Conservation (phyloP, 1,140 invertebrate genomes). For the Eupristina koningsbergeri region DNA sequence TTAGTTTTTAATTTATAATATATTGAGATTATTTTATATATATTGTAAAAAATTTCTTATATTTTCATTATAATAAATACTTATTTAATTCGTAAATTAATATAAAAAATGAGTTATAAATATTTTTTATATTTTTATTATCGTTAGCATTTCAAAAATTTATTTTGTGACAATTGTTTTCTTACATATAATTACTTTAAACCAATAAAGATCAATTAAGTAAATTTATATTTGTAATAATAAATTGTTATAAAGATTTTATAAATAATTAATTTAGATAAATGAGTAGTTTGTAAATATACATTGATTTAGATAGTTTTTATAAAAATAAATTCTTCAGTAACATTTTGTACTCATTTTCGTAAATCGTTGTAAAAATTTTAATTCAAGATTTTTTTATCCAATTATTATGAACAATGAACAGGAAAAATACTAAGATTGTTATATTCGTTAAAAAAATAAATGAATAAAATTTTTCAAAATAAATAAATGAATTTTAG, state of each 20-base stretch:
- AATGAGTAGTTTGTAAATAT: not conserved
- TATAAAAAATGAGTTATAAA: not conserved
- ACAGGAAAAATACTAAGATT: conserved; percentile 17
- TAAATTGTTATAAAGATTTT: not conserved
- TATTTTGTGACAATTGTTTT: not conserved
- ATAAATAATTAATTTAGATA: not conserved
- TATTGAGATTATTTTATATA: too few species aligned
- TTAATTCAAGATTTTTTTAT: not conserved
- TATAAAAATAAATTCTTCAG: not conserved
- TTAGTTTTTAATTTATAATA: not conserved
- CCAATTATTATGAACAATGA: not conserved
- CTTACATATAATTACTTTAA: not conserved
- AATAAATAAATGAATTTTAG: conserved; percentile 26
- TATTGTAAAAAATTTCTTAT: too few species aligned
- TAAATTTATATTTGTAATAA: not conserved
- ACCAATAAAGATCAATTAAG: not conserved
- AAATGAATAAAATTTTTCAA: not conserved
- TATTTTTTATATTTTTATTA: not conserved
- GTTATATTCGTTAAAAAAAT: conserved; percentile 34
- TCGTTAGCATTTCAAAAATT: not conserved
- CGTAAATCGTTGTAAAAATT: not conserved
- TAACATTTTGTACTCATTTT: too few species aligned
- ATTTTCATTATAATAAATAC: too few species aligned
- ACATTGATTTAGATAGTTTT: not conserved
- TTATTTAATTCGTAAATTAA: too few species aligned